These are phyloP conservation scores for Tuberolachnus salignus DNA, from an alignment of 2,888 invertebrate genomes.

Conservation along the genomic window DNA sequence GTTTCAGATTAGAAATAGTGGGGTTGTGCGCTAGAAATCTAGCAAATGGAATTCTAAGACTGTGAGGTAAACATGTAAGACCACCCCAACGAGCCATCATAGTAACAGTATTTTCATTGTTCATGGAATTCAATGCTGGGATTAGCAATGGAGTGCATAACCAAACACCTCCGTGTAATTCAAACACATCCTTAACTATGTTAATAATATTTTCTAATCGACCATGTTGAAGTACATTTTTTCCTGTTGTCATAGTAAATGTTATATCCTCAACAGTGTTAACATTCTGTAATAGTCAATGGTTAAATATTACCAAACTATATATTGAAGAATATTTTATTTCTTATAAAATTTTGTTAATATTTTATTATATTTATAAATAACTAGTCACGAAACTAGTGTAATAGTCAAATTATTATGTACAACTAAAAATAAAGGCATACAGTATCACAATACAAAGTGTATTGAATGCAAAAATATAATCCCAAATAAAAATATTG, in stretches of 20 bases:
- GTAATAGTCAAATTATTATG: no score
- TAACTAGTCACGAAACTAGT: background rate
- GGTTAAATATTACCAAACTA: no score
- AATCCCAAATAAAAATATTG: no score
- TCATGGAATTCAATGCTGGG: constrained; percentile 70
- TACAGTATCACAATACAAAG: no score
- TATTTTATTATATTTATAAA: background rate
- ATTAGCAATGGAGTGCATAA: constrained; percentile 80
- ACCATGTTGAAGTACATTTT: constrained; percentile 53
- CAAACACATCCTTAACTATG: constrained; percentile 55
- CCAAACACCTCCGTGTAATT: constrained; percentile 78
- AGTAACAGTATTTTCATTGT: constrained; percentile 72
- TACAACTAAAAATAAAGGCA: no score
- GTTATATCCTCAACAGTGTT: constrained; percentile 77
- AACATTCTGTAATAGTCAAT: constrained; percentile 64
- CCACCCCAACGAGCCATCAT: constrained; percentile 84
- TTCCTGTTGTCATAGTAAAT: constrained; percentile 64
- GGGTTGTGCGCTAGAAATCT: constrained; percentile 79
- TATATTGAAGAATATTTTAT: background rate
- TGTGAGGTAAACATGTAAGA: constrained; percentile 83
- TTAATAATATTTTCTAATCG: constrained; percentile 57
- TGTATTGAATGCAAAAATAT: no score
- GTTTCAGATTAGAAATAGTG: constrained; percentile 76
- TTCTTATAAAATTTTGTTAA: no score
- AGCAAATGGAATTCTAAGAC: constrained; percentile 80